phyloP scores from a whole-genome alignment of 2,797 vertebrate genomes.

The Tokudaia tokunoshimensis region DNA sequence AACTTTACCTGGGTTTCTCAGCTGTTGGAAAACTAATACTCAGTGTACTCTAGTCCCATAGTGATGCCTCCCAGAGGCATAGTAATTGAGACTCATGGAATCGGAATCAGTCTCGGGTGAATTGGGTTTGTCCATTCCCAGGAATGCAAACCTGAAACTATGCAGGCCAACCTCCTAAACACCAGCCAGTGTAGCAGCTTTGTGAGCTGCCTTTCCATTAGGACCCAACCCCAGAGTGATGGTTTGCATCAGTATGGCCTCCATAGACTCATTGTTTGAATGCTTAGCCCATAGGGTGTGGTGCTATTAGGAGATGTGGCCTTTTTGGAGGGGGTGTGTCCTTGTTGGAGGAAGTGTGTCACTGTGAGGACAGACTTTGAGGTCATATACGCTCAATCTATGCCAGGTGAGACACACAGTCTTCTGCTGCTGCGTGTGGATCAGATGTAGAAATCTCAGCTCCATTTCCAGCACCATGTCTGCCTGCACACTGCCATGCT shows the following conservation, averaged over 20 bases:
- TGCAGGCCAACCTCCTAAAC: neutral
- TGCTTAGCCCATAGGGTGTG: neutral
- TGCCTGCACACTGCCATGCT: neutral
- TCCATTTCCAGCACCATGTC: neutral
- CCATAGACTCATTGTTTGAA: neutral
- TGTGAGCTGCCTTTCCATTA: neutral
- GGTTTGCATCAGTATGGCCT: neutral
- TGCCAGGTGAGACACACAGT: neutral
- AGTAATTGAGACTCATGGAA: neutral
- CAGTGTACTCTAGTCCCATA: neutral
- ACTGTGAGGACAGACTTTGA: neutral
- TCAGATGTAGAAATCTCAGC: neutral
- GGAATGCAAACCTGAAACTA: neutral
- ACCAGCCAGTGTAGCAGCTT: neutral
- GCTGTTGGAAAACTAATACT: neutral
- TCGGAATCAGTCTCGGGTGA: neutral
- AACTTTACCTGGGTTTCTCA: conserved; percentile 20
- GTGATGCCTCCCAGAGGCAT: neutral
- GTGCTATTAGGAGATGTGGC: neutral
- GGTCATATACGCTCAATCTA: neutral
- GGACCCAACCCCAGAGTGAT: neutral
- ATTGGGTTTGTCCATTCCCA: neutral
- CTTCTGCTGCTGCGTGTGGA: neutral
- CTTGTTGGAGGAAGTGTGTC: neutral
- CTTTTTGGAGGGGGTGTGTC: neutral